Percentiles rank a stretch among this genome's conserved stretches.
Conservation (phyloP, 2,797 vertebrate species). For the Lutjanus campechanus region DNA sequence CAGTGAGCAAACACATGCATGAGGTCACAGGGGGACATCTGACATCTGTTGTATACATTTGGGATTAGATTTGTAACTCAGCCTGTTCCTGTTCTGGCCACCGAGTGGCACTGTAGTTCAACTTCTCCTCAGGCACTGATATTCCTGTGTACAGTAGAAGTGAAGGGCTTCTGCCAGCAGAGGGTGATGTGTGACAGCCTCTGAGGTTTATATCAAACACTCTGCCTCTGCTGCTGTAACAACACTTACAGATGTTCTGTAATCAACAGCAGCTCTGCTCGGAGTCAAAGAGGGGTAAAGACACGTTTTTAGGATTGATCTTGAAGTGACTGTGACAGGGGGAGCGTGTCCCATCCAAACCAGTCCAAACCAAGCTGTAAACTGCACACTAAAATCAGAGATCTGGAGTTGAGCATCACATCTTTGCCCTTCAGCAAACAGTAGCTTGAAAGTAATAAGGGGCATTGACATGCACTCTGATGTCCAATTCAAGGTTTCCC, state of each 20-base stretch:
- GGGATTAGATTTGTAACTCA: not conserved
- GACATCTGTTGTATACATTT: too few relatives aligned
- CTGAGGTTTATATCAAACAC: not conserved
- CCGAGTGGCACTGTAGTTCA: constrained; percentile 40
- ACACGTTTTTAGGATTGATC: not conserved
- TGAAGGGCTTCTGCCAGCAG: constrained; percentile 62
- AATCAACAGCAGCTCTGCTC: not conserved
- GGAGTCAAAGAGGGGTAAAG: not conserved
- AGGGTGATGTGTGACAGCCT: constrained; percentile 48
- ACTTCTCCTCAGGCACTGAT: not conserved
- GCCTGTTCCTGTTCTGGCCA: constrained; percentile 39
- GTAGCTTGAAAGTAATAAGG: too few relatives aligned
- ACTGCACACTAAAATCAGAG: not conserved
- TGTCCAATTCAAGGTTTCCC: not conserved
- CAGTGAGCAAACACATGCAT: too few relatives aligned
- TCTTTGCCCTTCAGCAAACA: not conserved
- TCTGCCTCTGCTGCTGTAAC: not conserved
- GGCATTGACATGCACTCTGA: not conserved
- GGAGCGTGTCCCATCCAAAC: not conserved
- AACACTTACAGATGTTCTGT: constrained; percentile 12
- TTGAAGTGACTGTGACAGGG: not conserved
- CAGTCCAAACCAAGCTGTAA: not conserved
- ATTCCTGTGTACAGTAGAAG: not conserved
- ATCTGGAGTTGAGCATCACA: not conserved
- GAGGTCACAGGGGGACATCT: too few relatives aligned